Evolutionary conservation across 2,888 invertebrate species (phyloP), one percentile per base, ranked within the genome.

Genomic region (Ceraclea dissimilis): DNA sequence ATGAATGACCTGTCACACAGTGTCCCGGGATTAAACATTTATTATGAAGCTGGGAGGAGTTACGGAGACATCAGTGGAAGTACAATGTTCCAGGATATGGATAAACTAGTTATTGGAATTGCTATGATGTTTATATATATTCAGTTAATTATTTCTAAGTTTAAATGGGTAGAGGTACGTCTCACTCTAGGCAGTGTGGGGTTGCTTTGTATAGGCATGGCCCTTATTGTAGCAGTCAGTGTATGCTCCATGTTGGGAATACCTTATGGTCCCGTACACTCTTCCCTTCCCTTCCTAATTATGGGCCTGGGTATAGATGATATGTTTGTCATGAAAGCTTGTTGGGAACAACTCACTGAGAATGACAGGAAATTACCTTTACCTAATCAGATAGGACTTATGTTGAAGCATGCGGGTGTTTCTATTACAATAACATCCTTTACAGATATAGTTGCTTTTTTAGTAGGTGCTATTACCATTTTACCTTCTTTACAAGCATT

Each of bases 291-390:
- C 5, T 90, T 92, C 70, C 76, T 92, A 57, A 69, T 92, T 16
- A 83, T 91, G 80, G 90, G 90, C 60, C 79, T 89, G 63, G 86
- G 87, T 33, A 83, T 91, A 20, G 91, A 91, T 65, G 91, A 92
- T 67, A 88, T 90, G 82, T 90, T 92, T 70, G 88, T 92, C 0
- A 87, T 91, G 73, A 82, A 85, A 73, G 85, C 87, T 18, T 85
- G 86, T 67, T 88, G 86, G 86, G 82, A 84, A 60, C 83, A 86
- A 66, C 68, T 84, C 13, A 71, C 81, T 10, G 70, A 74, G 43
- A 73, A 79, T 50, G 75, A 79, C 61, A 70, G 72, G 49, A 70
- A 74, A 54, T 74, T 79, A 63, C 76, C 80, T 62, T 66, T 86
- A 26, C 78, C 81, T n/a, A 79, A 84, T 64, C 80, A 80, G 70